Percentiles rank a stretch among this genome's conserved stretches.
Evolutionary conservation across 2,888 invertebrate genomes (phyloP).

Genomic region (Apantesis nais): DNA sequence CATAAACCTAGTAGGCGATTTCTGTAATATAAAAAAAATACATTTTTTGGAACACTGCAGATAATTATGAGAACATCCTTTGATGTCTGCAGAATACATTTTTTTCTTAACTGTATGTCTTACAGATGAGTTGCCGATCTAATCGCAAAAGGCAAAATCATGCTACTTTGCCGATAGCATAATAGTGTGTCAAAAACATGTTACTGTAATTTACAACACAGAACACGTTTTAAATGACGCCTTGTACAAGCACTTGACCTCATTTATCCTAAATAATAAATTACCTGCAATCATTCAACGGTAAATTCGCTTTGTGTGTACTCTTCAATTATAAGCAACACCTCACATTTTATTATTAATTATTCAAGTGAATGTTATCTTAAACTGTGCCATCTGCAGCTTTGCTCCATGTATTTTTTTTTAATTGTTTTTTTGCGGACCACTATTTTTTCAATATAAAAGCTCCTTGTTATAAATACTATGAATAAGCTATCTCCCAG

Average conservation of each 20-base stretch:
- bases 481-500: too few species aligned
- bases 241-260: constrained; percentile 17
- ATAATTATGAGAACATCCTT: background rate
- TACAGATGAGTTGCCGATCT: background rate
- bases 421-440: too few species aligned
- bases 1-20: too few species aligned
- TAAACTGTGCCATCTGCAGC: background rate
- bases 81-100: background rate
- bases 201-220: constrained; percentile 1
- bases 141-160: background rate
- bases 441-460: too few species aligned
- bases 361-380: background rate
- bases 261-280: constrained; percentile 17
- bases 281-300: constrained; percentile 10
- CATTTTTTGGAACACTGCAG: background rate
- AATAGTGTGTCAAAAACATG: background rate
- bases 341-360: constrained; percentile 1
- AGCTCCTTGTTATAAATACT: too few species aligned
- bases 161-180: background rate
- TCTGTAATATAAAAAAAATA: background rate
- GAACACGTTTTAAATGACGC: background rate
- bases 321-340: background rate
- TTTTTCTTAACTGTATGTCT: background rate
- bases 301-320: background rate
- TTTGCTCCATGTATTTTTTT: background rate